Evolutionary conservation across 2,888 invertebrate species (phyloP).

Genomic region (Dione juno): DNA sequence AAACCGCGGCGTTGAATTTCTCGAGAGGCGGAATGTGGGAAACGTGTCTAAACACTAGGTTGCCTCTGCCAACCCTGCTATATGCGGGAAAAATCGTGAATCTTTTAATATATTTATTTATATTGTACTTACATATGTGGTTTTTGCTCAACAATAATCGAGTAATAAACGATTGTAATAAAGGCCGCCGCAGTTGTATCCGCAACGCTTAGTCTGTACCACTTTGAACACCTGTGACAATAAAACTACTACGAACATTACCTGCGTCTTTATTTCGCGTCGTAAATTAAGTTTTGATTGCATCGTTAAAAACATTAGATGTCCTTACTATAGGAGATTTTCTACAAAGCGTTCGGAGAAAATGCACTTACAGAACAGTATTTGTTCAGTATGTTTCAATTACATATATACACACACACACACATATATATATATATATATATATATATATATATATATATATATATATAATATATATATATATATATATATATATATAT

Average conservation of each 20-base stretch:
- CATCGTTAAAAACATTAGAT: conserved; percentile 26
- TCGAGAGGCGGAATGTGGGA: too few relatives aligned
- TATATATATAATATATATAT: too few relatives aligned
- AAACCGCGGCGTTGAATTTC: too few relatives aligned
- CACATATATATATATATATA: too few relatives aligned
- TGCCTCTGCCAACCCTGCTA: too few relatives aligned
- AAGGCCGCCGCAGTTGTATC: neutral
- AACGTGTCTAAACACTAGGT: too few relatives aligned
- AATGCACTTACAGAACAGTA: neutral
- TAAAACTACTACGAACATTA: conserved; percentile 27
- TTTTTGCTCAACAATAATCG: neutral
- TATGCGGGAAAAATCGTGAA: too few relatives aligned
- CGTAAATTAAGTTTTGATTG: conserved; percentile 38
- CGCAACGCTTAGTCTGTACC: neutral
- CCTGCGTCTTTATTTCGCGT: conserved; percentile 29
- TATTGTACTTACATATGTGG: neutral
- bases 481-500: too few relatives aligned
- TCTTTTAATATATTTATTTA: too few relatives aligned
- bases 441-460: too few relatives aligned
- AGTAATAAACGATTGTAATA: conserved; percentile 4
- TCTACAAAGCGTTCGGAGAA: conserved; percentile 5
- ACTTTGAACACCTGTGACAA: conserved; percentile 38
- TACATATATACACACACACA: too few relatives aligned
- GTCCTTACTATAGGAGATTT: conserved; percentile 6
- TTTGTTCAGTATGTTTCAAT: too few relatives aligned